Base-by-base conservation (phyloP, 1,140 invertebrate genomes). In the Helicoverpa armigera region DNA sequence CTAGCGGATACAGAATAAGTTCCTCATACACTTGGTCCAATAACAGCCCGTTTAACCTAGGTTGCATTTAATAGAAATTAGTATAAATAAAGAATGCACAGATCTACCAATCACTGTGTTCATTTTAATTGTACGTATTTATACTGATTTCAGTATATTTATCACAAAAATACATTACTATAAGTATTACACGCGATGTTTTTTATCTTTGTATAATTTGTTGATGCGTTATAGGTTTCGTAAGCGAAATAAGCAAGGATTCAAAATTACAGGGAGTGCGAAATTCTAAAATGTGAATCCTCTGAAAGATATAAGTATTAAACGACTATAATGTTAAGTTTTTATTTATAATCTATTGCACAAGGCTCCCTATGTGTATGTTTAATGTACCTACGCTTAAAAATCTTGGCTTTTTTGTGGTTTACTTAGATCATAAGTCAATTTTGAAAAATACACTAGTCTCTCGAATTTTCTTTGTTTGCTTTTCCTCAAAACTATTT, bases 31-130 rank as follows among this genome's bases (percentile, higher is more conserved):
- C 54, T 56, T 79, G 76, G 76, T 50, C n/a, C 35, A 78, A 48
- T 69, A 5, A 48, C 11, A 58, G 13, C 53, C 60, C 51, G n/a
- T 54, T 82, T 83, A 79, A 63, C 80, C 35, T 87, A 79, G 70
- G 79, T 89, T 90, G 89, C 89, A 91, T 91, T 92, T 92, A 89
- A 86, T 88, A 89, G 83, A 80, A 85, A 79, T 82, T 78, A 78
- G 35, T 51, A 35, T 89, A 84, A 70, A 75, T 80, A 72, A 81
- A 82, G 72, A 75, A 89, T 87, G 88, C 86, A 90, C 91, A 90
- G 87, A 92, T 87, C 87, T 89, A 90, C 86, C 88, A 86, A 86
- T 73, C 78, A 86, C 86, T 91, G 90, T 93, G 91, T 92, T 92
- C 90, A 92, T 87, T 89, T 89, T 90, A 82, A 79, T 74, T 67